Evolutionary conservation across 2,113 vertebrate species (phyloP), one percentile per base, ranked within the genome.

Genomic region (Orcinus orca): DNA sequence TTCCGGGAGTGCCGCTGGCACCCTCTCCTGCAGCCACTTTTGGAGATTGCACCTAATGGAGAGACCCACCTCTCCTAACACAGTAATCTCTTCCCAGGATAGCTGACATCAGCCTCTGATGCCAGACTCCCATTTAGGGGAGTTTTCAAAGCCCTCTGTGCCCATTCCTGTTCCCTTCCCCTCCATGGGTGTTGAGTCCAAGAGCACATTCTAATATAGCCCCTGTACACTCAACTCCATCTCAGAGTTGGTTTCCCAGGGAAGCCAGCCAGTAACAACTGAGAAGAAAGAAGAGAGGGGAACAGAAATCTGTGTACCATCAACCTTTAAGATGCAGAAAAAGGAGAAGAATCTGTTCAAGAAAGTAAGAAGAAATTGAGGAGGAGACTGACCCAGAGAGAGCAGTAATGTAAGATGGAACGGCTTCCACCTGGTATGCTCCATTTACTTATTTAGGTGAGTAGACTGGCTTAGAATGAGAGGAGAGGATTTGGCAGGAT

Each of bases 41-140:
- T 29, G 26, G 55, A 85, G 20, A 90, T 18, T 4, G 0, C 25
- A 31, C 38, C 26, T 11, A 10, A 4, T 8, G 6, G 8, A 38
- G n/a, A 60, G 12, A 50, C 8, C 0, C 8, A 31, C 6, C 4
- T 58, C 31, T n/a, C 26, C 2, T 9, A 36, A 47, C 21, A 2
- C 15, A 2, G 5, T 8, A 26, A 13, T 68, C 14, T 33, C 14
- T 76, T 86, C 18, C 1, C 9, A 60, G 36, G 31, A 17, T 11
- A 92, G 26, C 3, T 36, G 8, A 29, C n/a, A 31, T 53, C 33
- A 6, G 58, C 6, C 36, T 70, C 58, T 88, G 62, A 6, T 63
- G 17, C 50, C 26, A 81, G 50, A 38, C 21, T n/a, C 21, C 4
- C 62, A 20, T 17, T 12, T 14, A 53, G 0, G 29, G 5, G 41